These are phyloP conservation scores for Echiichthys vipera DNA, from an alignment of 2,797 vertebrate genomes.

Conservation along the genomic window DNA sequence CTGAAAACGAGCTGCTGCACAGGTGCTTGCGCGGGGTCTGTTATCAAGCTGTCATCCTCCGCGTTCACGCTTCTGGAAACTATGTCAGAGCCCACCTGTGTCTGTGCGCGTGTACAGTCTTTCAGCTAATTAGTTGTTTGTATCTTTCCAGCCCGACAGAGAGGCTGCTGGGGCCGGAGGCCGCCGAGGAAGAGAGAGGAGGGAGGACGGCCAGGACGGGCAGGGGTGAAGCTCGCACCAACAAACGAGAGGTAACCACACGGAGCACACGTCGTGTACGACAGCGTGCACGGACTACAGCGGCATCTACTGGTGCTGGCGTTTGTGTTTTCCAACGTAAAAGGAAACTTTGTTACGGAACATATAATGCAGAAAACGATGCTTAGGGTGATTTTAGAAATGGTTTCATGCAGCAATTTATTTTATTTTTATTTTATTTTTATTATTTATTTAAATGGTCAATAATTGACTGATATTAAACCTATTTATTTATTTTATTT, in stretches of 20 bases:
- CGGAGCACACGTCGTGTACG: not conserved
- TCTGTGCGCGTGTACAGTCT: not conserved
- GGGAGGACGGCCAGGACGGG: constrained; percentile 39
- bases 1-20: not conserved
- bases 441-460: too few relatives aligned
- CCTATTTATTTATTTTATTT: too few relatives aligned
- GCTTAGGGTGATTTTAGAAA: too few relatives aligned
- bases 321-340: too few relatives aligned
- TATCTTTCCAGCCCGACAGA: constrained; percentile 32
- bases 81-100: constrained; percentile 39
- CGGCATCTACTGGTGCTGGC: too few relatives aligned
- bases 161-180: constrained; percentile 37
- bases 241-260: constrained; percentile 59
- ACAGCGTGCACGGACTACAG: too few relatives aligned
- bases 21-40: not conserved
- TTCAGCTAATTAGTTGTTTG: constrained; percentile 1
- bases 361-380: too few relatives aligned
- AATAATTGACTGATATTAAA: too few relatives aligned
- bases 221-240: constrained; percentile 52
- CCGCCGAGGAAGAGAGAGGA: constrained; percentile 8
- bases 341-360: too few relatives aligned
- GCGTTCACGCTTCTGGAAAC: constrained; percentile 14
- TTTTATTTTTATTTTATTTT: too few relatives aligned
- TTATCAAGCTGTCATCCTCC: constrained; percentile 31
- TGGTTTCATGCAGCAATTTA: too few relatives aligned